These are phyloP conservation scores for Rhinolophus sinicus DNA, from an alignment of 2,113 vertebrate species.

Conservation along the genomic window DNA sequence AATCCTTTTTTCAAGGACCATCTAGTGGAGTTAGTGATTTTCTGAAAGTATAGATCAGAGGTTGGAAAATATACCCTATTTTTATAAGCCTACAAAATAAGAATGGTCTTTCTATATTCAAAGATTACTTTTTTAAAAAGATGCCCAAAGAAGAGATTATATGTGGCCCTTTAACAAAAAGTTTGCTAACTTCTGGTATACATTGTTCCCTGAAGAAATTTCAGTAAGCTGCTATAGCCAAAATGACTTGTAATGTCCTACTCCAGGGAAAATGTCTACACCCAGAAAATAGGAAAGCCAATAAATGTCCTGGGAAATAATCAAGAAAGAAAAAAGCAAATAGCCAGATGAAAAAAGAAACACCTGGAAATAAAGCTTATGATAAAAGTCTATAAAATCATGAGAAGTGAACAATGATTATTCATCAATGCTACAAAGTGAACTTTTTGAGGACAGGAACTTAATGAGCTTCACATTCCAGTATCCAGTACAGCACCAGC, in stretches of 20 bases:
- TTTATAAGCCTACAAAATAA: slow-evolving; percentile 43
- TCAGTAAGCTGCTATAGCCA: neutral
- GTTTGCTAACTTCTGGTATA: slow-evolving; percentile 23
- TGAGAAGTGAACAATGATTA: neutral
- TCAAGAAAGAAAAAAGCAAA: neutral
- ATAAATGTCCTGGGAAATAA: neutral
- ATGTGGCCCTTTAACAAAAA: slow-evolving; percentile 23
- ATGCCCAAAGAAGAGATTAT: neutral
- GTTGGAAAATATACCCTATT: neutral
- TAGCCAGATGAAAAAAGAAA: neutral
- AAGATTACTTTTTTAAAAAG: neutral
- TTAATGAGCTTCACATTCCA: neutral
- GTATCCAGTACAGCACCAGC: neutral
- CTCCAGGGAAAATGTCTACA: neutral
- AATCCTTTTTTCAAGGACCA: slow-evolving; percentile 31
- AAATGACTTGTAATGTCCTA: neutral
- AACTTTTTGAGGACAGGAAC: slow-evolving; percentile 1
- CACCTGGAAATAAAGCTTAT: neutral
- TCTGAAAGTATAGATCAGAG: neutral
- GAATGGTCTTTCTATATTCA: slow-evolving; percentile 1
- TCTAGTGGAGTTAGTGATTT: neutral
- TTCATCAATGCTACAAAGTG: neutral
- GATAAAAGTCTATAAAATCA: neutral
- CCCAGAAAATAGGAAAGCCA: slow-evolving; percentile 5
- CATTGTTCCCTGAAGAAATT: slow-evolving; percentile 19